Evolutionary conservation across 1,140 invertebrate genomes (phyloP), one percentile per base, ranked within the genome.

Genomic region (Aphaenogaster rudis): DNA sequence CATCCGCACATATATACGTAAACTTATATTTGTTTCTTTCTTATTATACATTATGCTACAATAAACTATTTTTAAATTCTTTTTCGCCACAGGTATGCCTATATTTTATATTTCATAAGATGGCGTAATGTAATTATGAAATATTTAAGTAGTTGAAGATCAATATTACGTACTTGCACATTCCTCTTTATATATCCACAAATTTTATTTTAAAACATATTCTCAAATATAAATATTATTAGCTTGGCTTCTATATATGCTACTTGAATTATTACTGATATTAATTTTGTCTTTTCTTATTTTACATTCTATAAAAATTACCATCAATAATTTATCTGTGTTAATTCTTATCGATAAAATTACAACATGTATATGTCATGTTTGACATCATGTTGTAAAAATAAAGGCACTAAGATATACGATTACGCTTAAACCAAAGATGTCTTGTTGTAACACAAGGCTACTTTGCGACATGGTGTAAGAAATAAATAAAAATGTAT

Each of bases 401-500:
- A n/a, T 45, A 17, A 78, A 63, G 54, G 13, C 13, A 59, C 13
- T 77, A 76, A 76, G 17, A 28, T 59, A 59, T 57, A 78, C 13
- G 45, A 61, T 59, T 59, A 48, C 3, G 4, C 13, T 33, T 13
- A 39, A 74, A 33, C 13, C 39, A 48, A 17, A 64, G 64, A 64
- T 64, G 64, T n/a, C 7, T 80, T 66, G 13, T 54, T 48, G 36
- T 50, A 80, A 48, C 42, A 50, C 17, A 33, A 15, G 5, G 1
- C 15, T 67, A 42, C 8, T 39, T 33, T 54, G n/a, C 3, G 8
- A n/a, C n/a, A 48, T 48, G 8, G 15, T 11, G 21, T 33, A 64
- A 57, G 8, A 39, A 54, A 33, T 21, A 54, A 81, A 81, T 57
- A 80, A 69, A 80, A 54, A 13, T 52, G n/a, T 42, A 15, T 48